These are phyloP conservation scores for Phoxinus phoxinus DNA, from an alignment of 2,113 vertebrate genomes.

Conservation along the genomic window DNA sequence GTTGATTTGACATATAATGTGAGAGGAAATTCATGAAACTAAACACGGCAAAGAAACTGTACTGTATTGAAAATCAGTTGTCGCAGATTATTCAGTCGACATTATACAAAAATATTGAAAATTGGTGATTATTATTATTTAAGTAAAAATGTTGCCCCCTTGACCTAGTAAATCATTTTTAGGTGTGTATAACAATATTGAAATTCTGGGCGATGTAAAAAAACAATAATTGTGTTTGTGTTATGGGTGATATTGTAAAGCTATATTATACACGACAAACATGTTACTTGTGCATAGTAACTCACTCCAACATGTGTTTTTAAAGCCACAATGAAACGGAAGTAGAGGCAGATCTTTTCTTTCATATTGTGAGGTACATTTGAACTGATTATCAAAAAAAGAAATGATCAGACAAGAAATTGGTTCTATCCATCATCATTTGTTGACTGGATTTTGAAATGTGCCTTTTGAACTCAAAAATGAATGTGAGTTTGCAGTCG, in stretches of 20 bases:
- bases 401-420: not conserved
- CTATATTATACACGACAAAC: no score
- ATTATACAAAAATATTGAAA: not conserved
- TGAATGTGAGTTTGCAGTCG: not conserved
- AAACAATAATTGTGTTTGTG: not conserved
- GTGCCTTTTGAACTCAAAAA: not conserved
- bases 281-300: not conserved
- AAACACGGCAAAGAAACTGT: not conserved
- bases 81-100: not conserved
- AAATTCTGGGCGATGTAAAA: not conserved
- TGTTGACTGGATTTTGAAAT: not conserved
- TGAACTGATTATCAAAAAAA: not conserved
- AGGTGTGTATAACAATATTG: not conserved
- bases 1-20: not conserved
- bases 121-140: not conserved
- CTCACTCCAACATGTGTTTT: not conserved
- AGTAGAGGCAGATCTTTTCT: not conserved
- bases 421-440: not conserved
- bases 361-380: not conserved
- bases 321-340: not conserved
- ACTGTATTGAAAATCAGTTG: not conserved
- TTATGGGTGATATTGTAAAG: no score
- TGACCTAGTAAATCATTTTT: not conserved
- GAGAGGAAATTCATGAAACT: not conserved
- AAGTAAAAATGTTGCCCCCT: not conserved